Base-by-base conservation (phyloP, 2,113 vertebrate species). In the Murina feae region DNA sequence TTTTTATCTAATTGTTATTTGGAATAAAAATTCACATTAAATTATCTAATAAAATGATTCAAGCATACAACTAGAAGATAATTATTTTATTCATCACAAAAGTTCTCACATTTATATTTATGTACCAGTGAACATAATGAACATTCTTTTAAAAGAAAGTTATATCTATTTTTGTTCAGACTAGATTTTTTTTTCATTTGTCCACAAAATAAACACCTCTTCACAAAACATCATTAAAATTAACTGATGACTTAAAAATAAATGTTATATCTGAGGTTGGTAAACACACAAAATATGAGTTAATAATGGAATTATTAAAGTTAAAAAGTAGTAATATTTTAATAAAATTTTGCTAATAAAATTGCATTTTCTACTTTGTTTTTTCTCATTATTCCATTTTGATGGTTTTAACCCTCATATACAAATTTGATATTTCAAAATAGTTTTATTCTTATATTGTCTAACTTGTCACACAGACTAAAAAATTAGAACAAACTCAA, bases 81-180 rank as follows among this genome's bases (percentile, higher is more conserved):
- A 39, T 74, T 83, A 82, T 89, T 86, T 80, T 49, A 58, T 72
- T 81, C 39, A 60, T 66, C 65, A 88, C 10, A 76, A 91, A 96
- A 80, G 42, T 90, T 90, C 58, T 25, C 60, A 89, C 23, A 72
- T 71, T 95, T 93, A 72, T 71, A 79, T 87, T 91, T 93, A 86
- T 51, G 75, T 72, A 86, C 14, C 44, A 86, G 3, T 91, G 75
- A 86, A 86, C 30, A 53, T 32, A 86, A 80, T 32, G n/a, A 4
- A 53, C 8, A 88, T 72, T 81, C 20, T 80, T 90, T 90, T 30
- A 44, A 91, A 92, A 91, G 13, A 60, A 83, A 89, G 17, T 30
- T 75, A 86, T 86, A 30, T 55, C 55, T 76, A 53, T 58, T 89
- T 95, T 86, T 94, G 5, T 82, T 96, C 28, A 93, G 18, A 90